phyloP scores from a whole-genome alignment of 2,797 vertebrate species.

The Ptychadena robeensis region DNA sequence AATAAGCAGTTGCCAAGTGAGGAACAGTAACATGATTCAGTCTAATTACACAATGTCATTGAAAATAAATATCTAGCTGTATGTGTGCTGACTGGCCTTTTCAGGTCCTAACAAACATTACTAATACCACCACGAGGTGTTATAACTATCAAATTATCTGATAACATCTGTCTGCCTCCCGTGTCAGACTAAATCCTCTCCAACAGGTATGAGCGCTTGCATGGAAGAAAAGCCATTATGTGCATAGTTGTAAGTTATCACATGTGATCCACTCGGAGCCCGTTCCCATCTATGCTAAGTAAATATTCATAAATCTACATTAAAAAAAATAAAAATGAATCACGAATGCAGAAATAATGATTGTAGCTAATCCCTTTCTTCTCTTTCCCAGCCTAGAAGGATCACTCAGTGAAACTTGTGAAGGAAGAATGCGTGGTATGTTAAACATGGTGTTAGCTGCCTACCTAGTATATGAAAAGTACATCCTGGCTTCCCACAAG shows the following conservation, averaged over 20 bases:
- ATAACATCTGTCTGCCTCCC: constrained; percentile 51
- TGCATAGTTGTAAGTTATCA: constrained; percentile 18
- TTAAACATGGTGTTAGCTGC: constrained; percentile 45
- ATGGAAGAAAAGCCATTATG: constrained; percentile 23
- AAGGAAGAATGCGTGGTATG: constrained; percentile 58
- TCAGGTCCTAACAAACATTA: constrained; percentile 43
- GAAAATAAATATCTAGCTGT: constrained; percentile 1
- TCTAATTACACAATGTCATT: background rate
- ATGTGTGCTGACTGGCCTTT: constrained; percentile 10
- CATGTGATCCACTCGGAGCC: background rate
- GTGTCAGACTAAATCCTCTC: constrained; percentile 40
- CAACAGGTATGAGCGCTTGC: constrained; percentile 22
- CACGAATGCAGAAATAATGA: constrained; percentile 35
- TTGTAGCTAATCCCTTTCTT: constrained; percentile 47
- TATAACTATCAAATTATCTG: constrained; percentile 48
- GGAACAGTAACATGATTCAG: background rate
- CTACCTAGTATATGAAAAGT: constrained; percentile 35
- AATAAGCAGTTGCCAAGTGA: background rate
- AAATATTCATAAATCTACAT: constrained; percentile 50
- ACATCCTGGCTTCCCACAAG: constrained; percentile 13
- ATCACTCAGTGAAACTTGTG: constrained; percentile 50
- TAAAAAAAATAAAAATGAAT: constrained; percentile 53
- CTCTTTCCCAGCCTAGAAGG: constrained; percentile 29
- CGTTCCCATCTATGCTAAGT: constrained; percentile 24
- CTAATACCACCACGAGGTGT: constrained; percentile 37